Percentiles rank a stretch among this genome's conserved stretches.
Evolutionary conservation across 1,140 invertebrate genomes (phyloP).

Genomic region (Scaptodrosophila lebanonensis): DNA sequence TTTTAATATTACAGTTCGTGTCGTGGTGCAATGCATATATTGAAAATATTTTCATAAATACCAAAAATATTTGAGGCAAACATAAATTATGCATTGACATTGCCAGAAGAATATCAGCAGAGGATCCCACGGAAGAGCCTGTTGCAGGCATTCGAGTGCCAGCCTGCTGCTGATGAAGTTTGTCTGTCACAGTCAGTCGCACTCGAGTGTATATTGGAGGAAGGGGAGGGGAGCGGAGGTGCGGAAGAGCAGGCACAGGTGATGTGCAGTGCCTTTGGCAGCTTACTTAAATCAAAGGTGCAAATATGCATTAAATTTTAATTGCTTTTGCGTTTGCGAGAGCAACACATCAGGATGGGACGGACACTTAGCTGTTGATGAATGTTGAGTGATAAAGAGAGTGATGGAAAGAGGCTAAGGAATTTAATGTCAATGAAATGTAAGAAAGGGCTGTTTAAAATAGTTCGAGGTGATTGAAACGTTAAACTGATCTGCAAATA

Average conservation of each 20-base stretch:
- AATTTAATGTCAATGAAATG: no score
- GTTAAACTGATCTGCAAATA: no score
- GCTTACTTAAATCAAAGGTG: constrained; percentile 37
- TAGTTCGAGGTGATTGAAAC: no score
- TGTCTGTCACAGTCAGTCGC: constrained; percentile 7
- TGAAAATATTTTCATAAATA: constrained; percentile 57
- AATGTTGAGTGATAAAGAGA: no score
- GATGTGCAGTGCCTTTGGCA: neutral
- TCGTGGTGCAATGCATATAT: constrained; percentile 20
- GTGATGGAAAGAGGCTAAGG: no score
- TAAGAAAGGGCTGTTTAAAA: no score
- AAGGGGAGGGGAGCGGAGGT: no score
- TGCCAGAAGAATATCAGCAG: constrained; percentile 24
- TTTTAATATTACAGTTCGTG: constrained; percentile 9
- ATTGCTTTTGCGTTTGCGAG: constrained; percentile 19
- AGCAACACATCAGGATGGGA: no score
- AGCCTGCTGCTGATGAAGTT: constrained; percentile 19
- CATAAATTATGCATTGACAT: no score
- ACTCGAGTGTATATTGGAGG: no score
- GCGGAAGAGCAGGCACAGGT: no score
- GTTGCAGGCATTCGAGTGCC: neutral
- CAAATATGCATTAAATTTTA: constrained; percentile 48
- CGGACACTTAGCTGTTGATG: no score
- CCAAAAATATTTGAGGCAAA: constrained; percentile 52
- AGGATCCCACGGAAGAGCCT: neutral